These are phyloP conservation scores for Mus spretus DNA, from an alignment of 2,797 vertebrate genomes.

Conservation along the genomic window DNA sequence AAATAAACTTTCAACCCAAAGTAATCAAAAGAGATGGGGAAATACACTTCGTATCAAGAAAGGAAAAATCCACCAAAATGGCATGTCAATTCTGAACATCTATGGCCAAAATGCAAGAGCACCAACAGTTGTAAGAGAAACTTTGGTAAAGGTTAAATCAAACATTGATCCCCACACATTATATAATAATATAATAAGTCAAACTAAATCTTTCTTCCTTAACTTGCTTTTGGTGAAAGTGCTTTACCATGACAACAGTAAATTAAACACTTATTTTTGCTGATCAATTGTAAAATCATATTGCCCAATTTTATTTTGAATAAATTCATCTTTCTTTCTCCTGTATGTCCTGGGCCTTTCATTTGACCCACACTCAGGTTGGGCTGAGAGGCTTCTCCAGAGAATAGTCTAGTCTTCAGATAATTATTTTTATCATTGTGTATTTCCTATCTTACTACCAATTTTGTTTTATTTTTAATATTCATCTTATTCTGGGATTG, in stretches of 20 bases:
- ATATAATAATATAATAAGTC: no score
- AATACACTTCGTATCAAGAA: no score
- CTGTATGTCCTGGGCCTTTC: neutral
- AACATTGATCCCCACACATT: no score
- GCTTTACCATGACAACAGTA: neutral
- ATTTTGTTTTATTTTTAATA: neutral
- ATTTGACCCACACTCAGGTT: neutral
- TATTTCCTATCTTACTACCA: neutral
- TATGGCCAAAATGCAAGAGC: no score
- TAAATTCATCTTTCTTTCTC: conserved; percentile 2
- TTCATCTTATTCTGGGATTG: neutral
- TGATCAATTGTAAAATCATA: conserved; percentile 1
- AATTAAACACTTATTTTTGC: neutral
- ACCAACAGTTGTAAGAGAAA: no score
- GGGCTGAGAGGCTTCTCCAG: neutral
- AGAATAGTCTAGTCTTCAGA: neutral
- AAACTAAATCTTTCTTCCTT: neutral
- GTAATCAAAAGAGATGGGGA: no score
- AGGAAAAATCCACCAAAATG: no score
- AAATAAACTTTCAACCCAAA: no score
- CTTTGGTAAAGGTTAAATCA: no score
- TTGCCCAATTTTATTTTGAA: neutral
- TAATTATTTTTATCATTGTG: neutral
- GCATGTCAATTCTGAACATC: no score
- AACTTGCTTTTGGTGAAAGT: neutral